Evolutionary conservation across 2,888 invertebrate genomes (phyloP).

Genomic region (Tipula confusa): DNA sequence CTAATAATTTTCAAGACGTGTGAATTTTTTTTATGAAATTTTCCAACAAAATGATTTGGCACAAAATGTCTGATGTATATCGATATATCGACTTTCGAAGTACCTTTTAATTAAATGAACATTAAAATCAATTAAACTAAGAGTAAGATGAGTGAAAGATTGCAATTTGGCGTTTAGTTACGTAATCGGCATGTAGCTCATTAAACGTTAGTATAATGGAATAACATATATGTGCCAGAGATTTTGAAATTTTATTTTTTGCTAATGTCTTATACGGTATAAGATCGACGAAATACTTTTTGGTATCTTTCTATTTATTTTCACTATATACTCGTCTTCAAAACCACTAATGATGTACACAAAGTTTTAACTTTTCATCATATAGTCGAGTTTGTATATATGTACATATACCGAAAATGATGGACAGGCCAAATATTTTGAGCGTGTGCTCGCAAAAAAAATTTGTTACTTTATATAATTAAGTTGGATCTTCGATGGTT

Average conservation of each 20-base stretch:
- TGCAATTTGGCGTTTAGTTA: neutral
- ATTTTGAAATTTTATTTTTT: no score
- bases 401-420: neutral
- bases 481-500: neutral
- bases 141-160: neutral
- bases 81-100: neutral
- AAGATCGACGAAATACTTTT: neutral
- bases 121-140: neutral
- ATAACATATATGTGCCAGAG: neutral
- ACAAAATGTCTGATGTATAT: neutral
- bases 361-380: neutral
- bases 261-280: no score
- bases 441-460: neutral
- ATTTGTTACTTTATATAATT: neutral
- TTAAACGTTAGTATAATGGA: neutral
- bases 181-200: neutral
- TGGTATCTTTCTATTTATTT: neutral
- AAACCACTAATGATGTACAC: neutral
- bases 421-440: neutral
- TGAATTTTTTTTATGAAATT: neutral
- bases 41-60: neutral
- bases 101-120: neutral
- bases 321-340: neutral
- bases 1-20: neutral
- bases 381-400: no score